These are phyloP conservation scores for Hirtodrosophila duncani DNA, from an alignment of 2,888 invertebrate genomes.

Conservation along the genomic window DNA sequence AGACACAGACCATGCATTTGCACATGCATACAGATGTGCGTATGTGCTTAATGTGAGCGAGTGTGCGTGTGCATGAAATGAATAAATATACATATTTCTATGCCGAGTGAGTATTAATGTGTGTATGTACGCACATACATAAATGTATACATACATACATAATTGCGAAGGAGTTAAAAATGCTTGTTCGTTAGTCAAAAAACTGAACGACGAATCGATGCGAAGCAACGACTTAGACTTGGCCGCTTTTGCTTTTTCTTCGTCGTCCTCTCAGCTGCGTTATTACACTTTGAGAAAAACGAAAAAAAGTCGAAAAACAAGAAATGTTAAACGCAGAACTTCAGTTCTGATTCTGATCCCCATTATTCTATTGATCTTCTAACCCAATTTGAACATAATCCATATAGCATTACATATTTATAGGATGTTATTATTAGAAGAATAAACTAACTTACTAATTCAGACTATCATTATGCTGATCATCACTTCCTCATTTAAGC, in stretches of 20 bases:
- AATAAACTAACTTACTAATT: too few relatives aligned
- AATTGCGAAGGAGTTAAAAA: constrained; percentile 62
- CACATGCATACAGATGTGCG: constrained; percentile 1
- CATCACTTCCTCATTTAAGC: too few relatives aligned
- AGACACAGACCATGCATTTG: not conserved
- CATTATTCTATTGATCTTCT: too few relatives aligned
- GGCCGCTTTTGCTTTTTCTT: constrained; percentile 7
- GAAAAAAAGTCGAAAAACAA: not conserved
- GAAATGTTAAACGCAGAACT: constrained; percentile 1
- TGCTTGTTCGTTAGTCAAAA: constrained; percentile 58
- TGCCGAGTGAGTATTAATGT: too few relatives aligned
- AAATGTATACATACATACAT: constrained; percentile 22
- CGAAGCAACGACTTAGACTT: constrained; percentile 15
- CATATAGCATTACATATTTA: too few relatives aligned
- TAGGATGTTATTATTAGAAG: too few relatives aligned
- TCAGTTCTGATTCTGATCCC: too few relatives aligned
- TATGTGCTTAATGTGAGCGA: not conserved
- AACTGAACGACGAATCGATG: too few relatives aligned
- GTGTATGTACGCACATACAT: not conserved
- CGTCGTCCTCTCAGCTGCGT: not conserved
- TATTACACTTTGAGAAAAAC: not conserved
- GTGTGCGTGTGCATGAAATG: not conserved
- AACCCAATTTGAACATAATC: too few relatives aligned
- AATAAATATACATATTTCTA: not conserved
- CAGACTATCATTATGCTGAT: too few relatives aligned